phyloP scores from a whole-genome alignment of 2,113 vertebrate species.

The Aegotheles bennettii region DNA sequence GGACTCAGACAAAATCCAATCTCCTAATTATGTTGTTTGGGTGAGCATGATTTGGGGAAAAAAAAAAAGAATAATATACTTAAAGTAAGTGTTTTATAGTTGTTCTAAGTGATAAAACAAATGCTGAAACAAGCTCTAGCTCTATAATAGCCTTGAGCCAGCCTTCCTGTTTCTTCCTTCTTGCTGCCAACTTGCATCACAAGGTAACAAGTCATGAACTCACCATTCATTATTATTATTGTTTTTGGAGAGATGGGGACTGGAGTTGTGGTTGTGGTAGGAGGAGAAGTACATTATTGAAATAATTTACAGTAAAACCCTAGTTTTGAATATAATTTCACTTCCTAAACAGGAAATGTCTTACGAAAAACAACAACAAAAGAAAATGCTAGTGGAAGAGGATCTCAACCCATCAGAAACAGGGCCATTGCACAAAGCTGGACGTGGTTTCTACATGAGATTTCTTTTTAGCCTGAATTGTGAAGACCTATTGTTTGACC shows the following conservation, averaged over 20 bases:
- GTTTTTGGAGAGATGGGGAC: conserved; percentile 31
- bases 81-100: background rate
- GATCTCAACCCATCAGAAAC: background rate
- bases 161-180: conserved; percentile 4
- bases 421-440: background rate
- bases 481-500: conserved; percentile 16
- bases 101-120: background rate
- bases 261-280: conserved; percentile 18
- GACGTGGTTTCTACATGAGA: background rate
- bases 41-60: background rate
- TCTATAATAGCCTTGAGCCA: background rate
- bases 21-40: background rate
- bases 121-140: background rate
- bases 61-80: background rate
- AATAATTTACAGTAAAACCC: conserved; percentile 55
- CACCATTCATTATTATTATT: conserved; percentile 3
- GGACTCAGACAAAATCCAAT: background rate
- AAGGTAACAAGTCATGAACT: conserved; percentile 9
- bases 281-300: conserved; percentile 3
- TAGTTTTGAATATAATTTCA: conserved; percentile 16
- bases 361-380: conserved; percentile 1
- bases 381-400: background rate
- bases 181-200: conserved; percentile 2
- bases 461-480: background rate
- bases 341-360: conserved; percentile 50